Conservation (phyloP, 2,113 vertebrate genomes). For the Agelaius phoeniceus region DNA sequence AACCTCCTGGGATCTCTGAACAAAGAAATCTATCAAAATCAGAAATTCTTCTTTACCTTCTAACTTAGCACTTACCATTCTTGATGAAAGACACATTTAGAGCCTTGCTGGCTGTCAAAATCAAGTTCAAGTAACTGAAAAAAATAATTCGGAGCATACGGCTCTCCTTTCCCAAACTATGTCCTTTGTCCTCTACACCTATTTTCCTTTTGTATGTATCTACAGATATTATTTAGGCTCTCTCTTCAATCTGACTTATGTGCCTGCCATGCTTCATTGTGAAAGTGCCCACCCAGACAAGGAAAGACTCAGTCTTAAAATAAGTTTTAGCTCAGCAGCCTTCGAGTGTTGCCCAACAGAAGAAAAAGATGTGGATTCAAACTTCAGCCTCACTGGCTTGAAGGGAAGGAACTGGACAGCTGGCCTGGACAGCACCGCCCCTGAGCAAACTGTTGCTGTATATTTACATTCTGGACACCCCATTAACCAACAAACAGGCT, state of each 20-base stretch:
- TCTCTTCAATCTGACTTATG: background rate
- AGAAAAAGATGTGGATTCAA: background rate
- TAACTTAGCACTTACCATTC: background rate
- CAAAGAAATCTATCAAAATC: background rate
- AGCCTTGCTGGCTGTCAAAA: background rate
- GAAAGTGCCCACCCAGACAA: background rate
- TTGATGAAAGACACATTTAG: background rate
- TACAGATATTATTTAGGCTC: background rate
- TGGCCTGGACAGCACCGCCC: background rate
- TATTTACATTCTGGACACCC: background rate
- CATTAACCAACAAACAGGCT: background rate
- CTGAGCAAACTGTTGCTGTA: background rate
- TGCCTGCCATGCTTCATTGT: background rate
- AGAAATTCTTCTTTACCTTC: background rate
- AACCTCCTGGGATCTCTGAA: background rate
- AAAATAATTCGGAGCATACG: background rate
- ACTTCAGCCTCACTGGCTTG: background rate
- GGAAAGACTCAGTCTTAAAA: background rate
- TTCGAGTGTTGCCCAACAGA: background rate
- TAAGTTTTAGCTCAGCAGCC: background rate
- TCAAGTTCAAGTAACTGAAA: background rate
- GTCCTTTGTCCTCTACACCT: background rate
- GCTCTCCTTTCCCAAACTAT: background rate
- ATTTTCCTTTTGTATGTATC: background rate
- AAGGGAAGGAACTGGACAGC: background rate